phyloP scores from a whole-genome alignment of 2,888 invertebrate genomes.

The Hypolimnas misippus region DNA sequence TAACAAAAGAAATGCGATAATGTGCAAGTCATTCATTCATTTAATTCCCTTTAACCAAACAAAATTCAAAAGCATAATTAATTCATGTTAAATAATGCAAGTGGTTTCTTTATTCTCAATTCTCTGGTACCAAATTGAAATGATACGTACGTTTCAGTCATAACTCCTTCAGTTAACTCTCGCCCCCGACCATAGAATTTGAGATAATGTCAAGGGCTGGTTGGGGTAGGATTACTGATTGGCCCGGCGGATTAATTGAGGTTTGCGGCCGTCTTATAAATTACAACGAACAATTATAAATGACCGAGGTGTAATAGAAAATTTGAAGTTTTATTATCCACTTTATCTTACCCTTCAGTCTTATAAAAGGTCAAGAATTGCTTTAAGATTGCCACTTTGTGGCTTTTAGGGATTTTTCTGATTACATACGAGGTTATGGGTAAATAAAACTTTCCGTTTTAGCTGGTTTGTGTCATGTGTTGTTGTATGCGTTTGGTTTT shows the following conservation, averaged over 20 bases:
- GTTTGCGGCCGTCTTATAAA: constrained; percentile 31
- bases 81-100: too few species aligned
- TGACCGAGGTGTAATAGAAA: not conserved
- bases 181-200: not conserved
- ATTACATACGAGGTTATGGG: not conserved
- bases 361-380: not conserved
- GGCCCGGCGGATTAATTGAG: constrained; percentile 35
- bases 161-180: not conserved
- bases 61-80: too few species aligned
- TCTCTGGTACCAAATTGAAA: too few species aligned
- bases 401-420: not conserved
- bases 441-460: too few species aligned
- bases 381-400: not conserved
- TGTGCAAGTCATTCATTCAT: too few species aligned
- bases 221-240: constrained; percentile 27
- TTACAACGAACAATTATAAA: constrained; percentile 16
- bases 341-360: not conserved
- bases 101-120: too few species aligned
- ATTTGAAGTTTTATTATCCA: not conserved
- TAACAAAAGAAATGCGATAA: too few species aligned
- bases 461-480: too few species aligned
- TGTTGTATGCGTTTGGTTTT: too few species aligned
- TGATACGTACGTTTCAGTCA: not conserved
- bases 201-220: not conserved
- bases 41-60: too few species aligned